These are phyloP conservation scores for Maconellicoccus hirsutus DNA, from an alignment of 1,140 invertebrate species.

Conservation along the genomic window DNA sequence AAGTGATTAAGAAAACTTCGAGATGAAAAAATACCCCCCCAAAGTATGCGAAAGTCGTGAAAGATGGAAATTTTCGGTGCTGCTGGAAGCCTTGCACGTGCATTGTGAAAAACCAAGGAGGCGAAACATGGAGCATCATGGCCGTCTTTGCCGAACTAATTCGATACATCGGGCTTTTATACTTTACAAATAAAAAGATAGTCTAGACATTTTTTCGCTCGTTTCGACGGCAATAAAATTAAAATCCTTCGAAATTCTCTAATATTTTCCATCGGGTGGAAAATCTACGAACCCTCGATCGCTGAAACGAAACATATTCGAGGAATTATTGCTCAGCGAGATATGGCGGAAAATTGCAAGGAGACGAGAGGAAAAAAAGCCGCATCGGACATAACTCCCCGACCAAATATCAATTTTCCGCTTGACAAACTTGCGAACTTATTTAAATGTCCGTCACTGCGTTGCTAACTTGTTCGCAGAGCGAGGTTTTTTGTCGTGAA, in stretches of 20 bases:
- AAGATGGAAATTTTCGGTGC: too few species aligned
- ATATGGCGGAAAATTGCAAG: conserved; percentile 17
- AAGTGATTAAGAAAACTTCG: not conserved
- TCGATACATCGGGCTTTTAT: too few species aligned
- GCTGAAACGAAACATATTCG: not conserved
- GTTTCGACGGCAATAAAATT: too few species aligned
- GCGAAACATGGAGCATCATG: too few species aligned
- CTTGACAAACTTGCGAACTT: conserved; percentile 14
- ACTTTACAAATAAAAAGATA: too few species aligned
- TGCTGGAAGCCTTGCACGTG: too few species aligned
- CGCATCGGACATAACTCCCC: conserved; percentile 6
- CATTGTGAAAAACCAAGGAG: too few species aligned
- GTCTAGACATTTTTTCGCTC: too few species aligned
- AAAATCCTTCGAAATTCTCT: too few species aligned
- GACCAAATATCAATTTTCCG: conserved; percentile 19
- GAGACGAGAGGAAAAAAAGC: not conserved
- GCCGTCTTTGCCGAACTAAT: too few species aligned
- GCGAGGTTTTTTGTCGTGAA: not conserved
- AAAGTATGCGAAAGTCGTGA: too few species aligned
- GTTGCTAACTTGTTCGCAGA: not conserved
- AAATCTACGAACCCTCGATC: not conserved
- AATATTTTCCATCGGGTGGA: too few species aligned
- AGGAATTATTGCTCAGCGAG: conserved; percentile 8
- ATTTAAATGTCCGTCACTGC: conserved; percentile 17
- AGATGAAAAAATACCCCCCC: not conserved